Conservation (phyloP, 1,140 invertebrate species). For the Mycetomoellerius zeteki region DNA sequence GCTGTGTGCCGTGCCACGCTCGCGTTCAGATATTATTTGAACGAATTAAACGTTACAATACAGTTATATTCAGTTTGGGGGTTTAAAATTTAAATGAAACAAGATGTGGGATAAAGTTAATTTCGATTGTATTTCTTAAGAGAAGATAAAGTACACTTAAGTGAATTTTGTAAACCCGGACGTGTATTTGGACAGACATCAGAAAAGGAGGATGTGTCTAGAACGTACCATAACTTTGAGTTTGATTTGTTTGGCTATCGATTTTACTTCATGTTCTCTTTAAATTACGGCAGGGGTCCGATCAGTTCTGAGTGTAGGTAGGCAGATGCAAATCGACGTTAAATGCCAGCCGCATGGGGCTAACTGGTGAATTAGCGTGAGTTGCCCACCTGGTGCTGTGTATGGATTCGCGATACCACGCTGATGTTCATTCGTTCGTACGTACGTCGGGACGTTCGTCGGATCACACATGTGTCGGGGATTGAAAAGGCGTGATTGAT, state of each 20-base stretch:
- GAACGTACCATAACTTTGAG: not conserved
- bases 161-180: not conserved
- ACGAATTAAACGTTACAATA: not conserved
- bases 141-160: not conserved
- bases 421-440: constrained; percentile 41
- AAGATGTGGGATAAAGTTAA: not conserved
- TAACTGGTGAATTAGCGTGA: constrained; percentile 53
- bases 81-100: not conserved
- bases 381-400: constrained; percentile 50
- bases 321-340: constrained; percentile 49
- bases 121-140: not conserved
- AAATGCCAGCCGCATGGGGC: constrained; percentile 19
- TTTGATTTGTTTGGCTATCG: not conserved
- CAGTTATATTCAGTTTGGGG: not conserved
- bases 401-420: constrained; percentile 51
- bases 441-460: constrained; percentile 35
- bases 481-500: constrained; percentile 56
- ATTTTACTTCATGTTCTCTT: not conserved
- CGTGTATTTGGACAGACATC: not conserved
- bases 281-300: not conserved
- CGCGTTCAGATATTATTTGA: not conserved
- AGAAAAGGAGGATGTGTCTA: not conserved
- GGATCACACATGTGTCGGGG: constrained; percentile 44
- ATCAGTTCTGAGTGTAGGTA: constrained; percentile 11
- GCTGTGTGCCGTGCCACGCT: too few species aligned